Evolutionary conservation across 2,888 invertebrate genomes (phyloP), one percentile per base, ranked within the genome.

Genomic region (Gari tellinella): DNA sequence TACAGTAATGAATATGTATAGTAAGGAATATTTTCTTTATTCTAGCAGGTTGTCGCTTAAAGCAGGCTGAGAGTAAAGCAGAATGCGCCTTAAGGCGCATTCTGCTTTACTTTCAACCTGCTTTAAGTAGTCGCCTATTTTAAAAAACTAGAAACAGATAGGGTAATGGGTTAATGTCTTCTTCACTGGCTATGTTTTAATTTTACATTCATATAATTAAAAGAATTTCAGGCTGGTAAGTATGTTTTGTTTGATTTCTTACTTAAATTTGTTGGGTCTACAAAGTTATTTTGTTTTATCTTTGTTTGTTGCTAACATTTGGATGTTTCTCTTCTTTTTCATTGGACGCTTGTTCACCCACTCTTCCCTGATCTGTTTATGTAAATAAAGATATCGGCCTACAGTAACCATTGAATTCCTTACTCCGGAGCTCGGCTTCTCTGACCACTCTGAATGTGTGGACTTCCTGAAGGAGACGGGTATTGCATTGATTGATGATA

Each of bases 341-440:
- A 80, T 83, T 70, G 65, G 72, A 68, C 75, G 79, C 64, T 70
- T 76, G 70, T 74, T 80, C 64, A 69, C 62, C 67, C 65, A 61
- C 51, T 37, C 55, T 72, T 62, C 65, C 72, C 67, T 62, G 72
- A 62, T 68, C 70, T 63, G 63, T 75, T 67, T 51, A 67, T 70
- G 56, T 73, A 58, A 56, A 72, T 77, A 72, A 82, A 77, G 98
- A 95, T 98, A 97, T 94, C 97, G 98, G 91, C 98, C 97, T 93
- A 95, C 94, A 93, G 94, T 99, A 94, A 95, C 96, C 89, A 94
- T 97, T 93, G 95, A 95, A 92, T 96, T 95, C 95, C 94, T 99
- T 93, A 93, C 95, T 92, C 95, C 95, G 93, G 95, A 96, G 94
- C 94, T 99, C 94, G 97, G 96, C 91, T 97, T 98, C 94, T 95